Base-by-base conservation (phyloP, 2,113 vertebrate genomes). In the Saccopteryx leptura region DNA sequence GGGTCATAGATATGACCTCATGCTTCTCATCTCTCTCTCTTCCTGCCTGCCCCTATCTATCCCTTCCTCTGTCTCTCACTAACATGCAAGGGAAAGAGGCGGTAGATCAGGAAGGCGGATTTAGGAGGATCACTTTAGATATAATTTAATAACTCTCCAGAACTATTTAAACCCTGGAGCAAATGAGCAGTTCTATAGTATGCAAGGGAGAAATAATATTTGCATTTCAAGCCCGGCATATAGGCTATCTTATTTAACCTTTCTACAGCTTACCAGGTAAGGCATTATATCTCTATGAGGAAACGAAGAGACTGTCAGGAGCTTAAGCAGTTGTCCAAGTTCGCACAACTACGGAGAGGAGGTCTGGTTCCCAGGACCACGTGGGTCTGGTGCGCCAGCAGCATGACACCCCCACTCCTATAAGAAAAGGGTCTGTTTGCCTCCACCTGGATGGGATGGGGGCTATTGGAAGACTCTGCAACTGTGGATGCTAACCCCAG, bases 321-420 rank as follows among this genome's bases (percentile, higher is more conserved):
- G 23, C 18, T 46, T 58, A 54, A 14, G 14, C 8, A 3, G 15
- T 54, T 48, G n/a, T 78, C 26, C 69, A 58, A 7, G 48, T 90
- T 63, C 14, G 60, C 28, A n/a, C 17, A 33, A 21, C 13, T 33
- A 28, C 13, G 63, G 65, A 81, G 4, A 10, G 7, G 58, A 26
- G 7, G 1, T 31, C 31, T 63, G 23, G 39, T 26, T 56, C n/a
- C 68, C 19, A 52, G 82, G 19, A 46, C n/a, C 5, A 48, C 0
- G 0, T 19, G 4, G 0, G 15, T 72, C 24, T 7, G 4, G 61
- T 7, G 3, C 9, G 50, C 46, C 19, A 7, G 31, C 4, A 23
- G 2, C 26, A 66, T 39, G 21, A 66, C 24, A 80, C 7, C 11
- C 8, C 12, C 0, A 28, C 12, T 26, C 31, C 66, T 81, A 2